These are phyloP conservation scores for Scrobipalpa costella DNA, from an alignment of 2,888 invertebrate species.

Conservation along the genomic window DNA sequence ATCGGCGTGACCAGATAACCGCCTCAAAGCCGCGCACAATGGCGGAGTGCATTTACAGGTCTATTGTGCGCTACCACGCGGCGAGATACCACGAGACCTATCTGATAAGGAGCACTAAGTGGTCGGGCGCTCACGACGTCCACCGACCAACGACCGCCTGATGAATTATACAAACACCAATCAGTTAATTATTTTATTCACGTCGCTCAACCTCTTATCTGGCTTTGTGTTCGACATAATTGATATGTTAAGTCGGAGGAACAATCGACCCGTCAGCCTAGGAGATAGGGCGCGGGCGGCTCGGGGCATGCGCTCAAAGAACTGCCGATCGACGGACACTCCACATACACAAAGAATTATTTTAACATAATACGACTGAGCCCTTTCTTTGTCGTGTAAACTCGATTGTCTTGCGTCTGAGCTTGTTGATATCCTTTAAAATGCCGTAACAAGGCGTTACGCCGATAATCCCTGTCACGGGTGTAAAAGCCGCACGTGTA, in stretches of 20 bases:
- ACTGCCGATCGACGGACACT: slow-evolving; percentile 36
- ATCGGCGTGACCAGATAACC: slow-evolving; percentile 55
- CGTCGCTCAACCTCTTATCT: slow-evolving; percentile 76
- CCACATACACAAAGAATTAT: slow-evolving; percentile 63
- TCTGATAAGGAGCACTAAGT: slow-evolving; percentile 74
- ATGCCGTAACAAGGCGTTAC: slow-evolving; percentile 43
- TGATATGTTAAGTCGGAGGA: slow-evolving; percentile 78
- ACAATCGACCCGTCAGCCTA: slow-evolving; percentile 71
- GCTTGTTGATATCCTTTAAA: slow-evolving; percentile 47
- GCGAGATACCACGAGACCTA: slow-evolving; percentile 55
- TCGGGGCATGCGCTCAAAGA: slow-evolving; percentile 32
- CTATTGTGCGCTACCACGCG: slow-evolving; percentile 60
- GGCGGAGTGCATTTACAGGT: slow-evolving; percentile 64
- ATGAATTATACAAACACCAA: slow-evolving; percentile 80
- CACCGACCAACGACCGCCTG: slow-evolving; percentile 55
- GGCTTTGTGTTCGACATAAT: slow-evolving; percentile 77
- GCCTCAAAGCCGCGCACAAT: slow-evolving; percentile 56
- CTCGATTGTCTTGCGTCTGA: slow-evolving; percentile 56
- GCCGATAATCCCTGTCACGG: slow-evolving; percentile 38
- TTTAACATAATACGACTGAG: slow-evolving; percentile 69
- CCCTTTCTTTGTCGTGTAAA: slow-evolving; percentile 55
- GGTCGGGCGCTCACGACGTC: slow-evolving; percentile 61
- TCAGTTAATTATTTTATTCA: slow-evolving; percentile 81
- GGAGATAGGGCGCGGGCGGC: slow-evolving; percentile 49
- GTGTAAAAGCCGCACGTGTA: slow-evolving; percentile 6